Percentiles rank a stretch among this genome's conserved stretches.
Evolutionary conservation across 2,888 invertebrate genomes (phyloP).

Genomic region (Pasiphila rectangulata): DNA sequence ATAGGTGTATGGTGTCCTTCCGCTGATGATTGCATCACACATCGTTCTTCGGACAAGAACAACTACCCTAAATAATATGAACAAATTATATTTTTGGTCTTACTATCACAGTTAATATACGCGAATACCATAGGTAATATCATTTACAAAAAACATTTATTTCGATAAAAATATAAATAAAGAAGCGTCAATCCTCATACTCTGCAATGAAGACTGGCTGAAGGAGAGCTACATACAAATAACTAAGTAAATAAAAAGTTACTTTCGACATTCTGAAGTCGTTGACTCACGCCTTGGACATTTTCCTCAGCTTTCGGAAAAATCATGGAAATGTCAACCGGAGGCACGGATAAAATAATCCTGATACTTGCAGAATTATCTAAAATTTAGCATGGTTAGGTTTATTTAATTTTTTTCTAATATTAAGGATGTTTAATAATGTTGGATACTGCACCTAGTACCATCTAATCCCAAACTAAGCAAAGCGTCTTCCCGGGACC

Average conservation of each 20-base stretch:
- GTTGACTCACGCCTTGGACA: slow-evolving; percentile 46
- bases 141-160: not conserved
- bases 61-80: too few species aligned
- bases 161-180: not conserved
- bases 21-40: too few species aligned
- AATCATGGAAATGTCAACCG: slow-evolving; percentile 58
- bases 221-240: slow-evolving; percentile 43
- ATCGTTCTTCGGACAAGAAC: too few species aligned
- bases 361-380: not conserved
- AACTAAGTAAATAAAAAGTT: slow-evolving; percentile 54
- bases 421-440: too few species aligned
- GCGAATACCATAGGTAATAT: not conserved
- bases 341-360: not conserved
- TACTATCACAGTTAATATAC: too few species aligned
- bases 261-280: slow-evolving; percentile 45
- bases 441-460: too few species aligned
- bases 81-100: too few species aligned
- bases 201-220: slow-evolving; percentile 58
- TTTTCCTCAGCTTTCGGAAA: slow-evolving; percentile 45
- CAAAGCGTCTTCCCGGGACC: too few species aligned
- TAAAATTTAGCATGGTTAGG: too few species aligned
- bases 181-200: slow-evolving; percentile 1
- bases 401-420: too few species aligned
- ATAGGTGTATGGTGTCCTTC: too few species aligned
- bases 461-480: too few species aligned